phyloP scores from a whole-genome alignment of 2,113 vertebrate genomes.

The Takifugu flavidus region DNA sequence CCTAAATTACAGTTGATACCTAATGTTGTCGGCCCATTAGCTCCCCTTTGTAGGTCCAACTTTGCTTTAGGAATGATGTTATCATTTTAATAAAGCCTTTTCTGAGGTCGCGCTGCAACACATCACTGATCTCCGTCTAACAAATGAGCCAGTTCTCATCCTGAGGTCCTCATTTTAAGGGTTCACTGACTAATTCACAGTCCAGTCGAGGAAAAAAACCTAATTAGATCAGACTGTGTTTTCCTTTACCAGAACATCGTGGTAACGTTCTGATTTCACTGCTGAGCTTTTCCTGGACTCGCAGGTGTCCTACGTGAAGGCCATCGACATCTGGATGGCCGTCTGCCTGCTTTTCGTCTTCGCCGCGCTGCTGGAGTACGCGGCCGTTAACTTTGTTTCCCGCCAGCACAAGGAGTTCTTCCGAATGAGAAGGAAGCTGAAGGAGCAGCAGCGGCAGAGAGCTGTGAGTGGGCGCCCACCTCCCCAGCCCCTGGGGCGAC shows the following conservation, averaged over 20 bases:
- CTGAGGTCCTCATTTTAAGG: no score
- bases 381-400: conserved; percentile 92
- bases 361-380: conserved; percentile 88
- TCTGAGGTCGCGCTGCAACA: no score
- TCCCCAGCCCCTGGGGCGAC: conserved; percentile 51
- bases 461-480: conserved; percentile 75
- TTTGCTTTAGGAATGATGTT: no score
- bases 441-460: conserved; percentile 73
- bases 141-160: no score
- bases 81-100: no score
- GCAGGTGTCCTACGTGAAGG: conserved; percentile 94
- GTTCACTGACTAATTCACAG: no score
- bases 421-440: conserved; percentile 80
- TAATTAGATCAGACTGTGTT: no score
- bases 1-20: no score
- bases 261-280: background rate
- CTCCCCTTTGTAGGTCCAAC: no score
- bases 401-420: conserved; percentile 93
- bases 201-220: no score
- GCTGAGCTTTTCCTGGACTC: background rate
- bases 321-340: conserved; percentile 97
- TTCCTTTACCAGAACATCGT: background rate
- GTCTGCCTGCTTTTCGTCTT: conserved; percentile 94
- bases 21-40: no score
- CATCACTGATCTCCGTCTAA: no score